Conservation (phyloP, 2,113 vertebrate species). For the Lepidothrix coronata region DNA sequence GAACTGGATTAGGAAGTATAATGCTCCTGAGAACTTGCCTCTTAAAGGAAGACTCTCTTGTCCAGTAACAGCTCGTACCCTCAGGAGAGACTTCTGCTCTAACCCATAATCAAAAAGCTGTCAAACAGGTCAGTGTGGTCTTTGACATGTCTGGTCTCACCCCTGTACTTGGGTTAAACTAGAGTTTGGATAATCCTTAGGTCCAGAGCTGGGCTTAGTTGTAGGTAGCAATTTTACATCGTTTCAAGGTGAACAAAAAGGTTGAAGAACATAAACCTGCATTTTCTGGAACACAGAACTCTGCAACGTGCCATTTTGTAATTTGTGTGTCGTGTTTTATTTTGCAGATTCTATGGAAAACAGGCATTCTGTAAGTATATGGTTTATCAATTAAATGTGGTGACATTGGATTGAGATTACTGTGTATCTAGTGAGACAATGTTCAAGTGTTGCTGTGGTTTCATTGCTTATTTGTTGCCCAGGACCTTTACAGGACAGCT, state of each 20-base stretch:
- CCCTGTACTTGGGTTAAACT: neutral
- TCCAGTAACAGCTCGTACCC: neutral
- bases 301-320: neutral
- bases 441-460: neutral
- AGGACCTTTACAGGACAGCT: neutral
- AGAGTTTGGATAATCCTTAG: neutral
- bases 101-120: neutral
- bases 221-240: neutral
- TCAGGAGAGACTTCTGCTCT: neutral
- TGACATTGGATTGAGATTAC: neutral
- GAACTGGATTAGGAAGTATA: conserved; percentile 12
- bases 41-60: conserved; percentile 14
- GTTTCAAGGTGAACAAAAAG: neutral
- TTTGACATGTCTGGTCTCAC: neutral
- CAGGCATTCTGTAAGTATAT: conserved; percentile 75
- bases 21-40: conserved; percentile 18
- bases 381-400: neutral
- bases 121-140: neutral
- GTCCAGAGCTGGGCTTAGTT: neutral
- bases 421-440: neutral
- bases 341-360: conserved; percentile 73
- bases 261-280: neutral
- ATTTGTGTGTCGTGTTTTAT: conserved; percentile 39
- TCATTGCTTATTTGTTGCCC: neutral
- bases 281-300: neutral